phyloP scores from a whole-genome alignment of 1,140 invertebrate genomes.

The Conus ventricosus region DNA sequence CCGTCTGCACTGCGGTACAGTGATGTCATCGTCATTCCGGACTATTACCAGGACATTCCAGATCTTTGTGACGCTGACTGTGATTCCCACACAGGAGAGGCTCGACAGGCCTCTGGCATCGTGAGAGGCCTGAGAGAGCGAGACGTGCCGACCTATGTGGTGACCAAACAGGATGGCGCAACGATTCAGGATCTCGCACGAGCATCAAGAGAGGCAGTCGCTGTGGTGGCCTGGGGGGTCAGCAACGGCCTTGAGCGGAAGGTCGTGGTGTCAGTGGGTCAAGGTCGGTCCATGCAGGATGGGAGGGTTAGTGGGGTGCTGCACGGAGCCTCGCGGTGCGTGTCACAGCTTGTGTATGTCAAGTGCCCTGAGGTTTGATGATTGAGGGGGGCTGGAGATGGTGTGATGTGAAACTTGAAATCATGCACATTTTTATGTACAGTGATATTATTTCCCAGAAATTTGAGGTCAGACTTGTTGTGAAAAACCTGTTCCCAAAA shows the following conservation, averaged over 20 bases:
- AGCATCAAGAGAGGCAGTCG: background rate
- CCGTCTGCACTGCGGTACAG: slow-evolving; percentile 16
- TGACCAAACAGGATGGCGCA: background rate
- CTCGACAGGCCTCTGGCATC: background rate
- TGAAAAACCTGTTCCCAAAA: too few species aligned
- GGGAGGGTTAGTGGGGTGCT: slow-evolving; percentile 25
- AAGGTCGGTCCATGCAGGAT: background rate
- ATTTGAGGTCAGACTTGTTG: too few species aligned
- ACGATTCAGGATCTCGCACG: slow-evolving; percentile 9
- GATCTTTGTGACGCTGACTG: background rate
- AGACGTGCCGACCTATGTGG: slow-evolving; percentile 10
- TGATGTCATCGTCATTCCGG: slow-evolving; percentile 30
- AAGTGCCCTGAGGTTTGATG: background rate
- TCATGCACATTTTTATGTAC: too few species aligned
- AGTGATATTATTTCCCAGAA: too few species aligned
- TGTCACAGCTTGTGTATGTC: slow-evolving; percentile 30
- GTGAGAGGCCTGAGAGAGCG: background rate
- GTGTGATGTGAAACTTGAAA: too few species aligned
- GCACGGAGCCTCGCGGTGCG: slow-evolving; percentile 29
- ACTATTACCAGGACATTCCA: slow-evolving; percentile 22
- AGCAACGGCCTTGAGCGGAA: slow-evolving; percentile 29
- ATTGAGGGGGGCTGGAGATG: background rate
- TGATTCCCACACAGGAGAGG: background rate
- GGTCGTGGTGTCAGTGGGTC: slow-evolving; percentile 35
- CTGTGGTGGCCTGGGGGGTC: slow-evolving; percentile 33